Base-by-base conservation (phyloP, 2,113 vertebrate genomes). In the Mugil cephalus region DNA sequence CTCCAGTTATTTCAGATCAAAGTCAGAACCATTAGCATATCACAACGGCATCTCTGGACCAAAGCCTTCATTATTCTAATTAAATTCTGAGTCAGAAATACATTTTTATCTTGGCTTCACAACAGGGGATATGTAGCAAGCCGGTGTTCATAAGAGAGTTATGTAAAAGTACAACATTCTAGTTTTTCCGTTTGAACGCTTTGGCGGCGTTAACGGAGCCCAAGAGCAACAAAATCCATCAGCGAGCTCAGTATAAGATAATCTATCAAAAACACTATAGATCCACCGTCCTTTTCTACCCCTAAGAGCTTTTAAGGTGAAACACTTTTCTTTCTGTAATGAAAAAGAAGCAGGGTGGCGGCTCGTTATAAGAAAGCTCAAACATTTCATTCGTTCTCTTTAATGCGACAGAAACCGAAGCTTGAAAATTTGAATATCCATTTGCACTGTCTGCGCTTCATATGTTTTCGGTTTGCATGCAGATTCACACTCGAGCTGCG, bases 1-100 rank as follows among this genome's bases (percentile, higher is more conserved):
- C 84, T 68, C 53, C 64, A 74, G 46, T 88, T 79, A 77, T 87
- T 91, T 77, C 79, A 87, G 81, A 91, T 91, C 86, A 93, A 87
- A 87, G 79, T 77, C 10, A 7, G 38, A 76, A 77, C 80, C 80
- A 91, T 91, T 89, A 88, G 80, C 85, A 86, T 75, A 86, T 87
- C 82, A 82, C 77, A 83, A 85, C 66, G 76, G 58, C 68, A 55
- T 79, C 69, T 86, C 75, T 21, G 51, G 48, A 85, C 77, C 66
- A 82, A 79, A 76, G 63, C 60, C 35, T 75, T 89, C 68, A 77
- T 85, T 86, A 83, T 83, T 86, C 66, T 68, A 83, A 89, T 91
- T 76, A 61, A 56, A 83, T 67, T 88, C 81, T 21, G 75, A 80
- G 63, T 87, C 67, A 78, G 70, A 79, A 84, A 84, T 82, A 65